phyloP scores from a whole-genome alignment of 2,113 vertebrate genomes.

The Solenodon paradoxus region DNA sequence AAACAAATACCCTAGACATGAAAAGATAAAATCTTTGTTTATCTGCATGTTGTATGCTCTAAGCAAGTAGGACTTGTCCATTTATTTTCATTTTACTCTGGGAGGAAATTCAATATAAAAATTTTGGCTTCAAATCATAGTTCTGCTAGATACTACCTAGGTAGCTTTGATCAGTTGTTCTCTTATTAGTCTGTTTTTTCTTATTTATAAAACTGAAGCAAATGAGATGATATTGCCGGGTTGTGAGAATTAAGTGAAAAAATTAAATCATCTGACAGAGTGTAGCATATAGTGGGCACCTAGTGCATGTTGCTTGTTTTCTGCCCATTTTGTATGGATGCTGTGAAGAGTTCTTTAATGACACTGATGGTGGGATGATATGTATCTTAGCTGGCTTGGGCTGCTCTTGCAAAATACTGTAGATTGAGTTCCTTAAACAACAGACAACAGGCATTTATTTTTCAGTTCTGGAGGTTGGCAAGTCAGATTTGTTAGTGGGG shows the following conservation, averaged over 20 bases:
- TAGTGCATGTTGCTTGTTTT: neutral
- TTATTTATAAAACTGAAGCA: neutral
- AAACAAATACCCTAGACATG: neutral
- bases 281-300: too few species aligned
- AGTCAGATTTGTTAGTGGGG: neutral
- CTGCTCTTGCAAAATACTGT: neutral
- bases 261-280: neutral
- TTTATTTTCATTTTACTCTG: neutral
- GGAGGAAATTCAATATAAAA: neutral
- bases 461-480: neutral
- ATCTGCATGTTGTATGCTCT: neutral
- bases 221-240: neutral
- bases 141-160: neutral
- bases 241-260: neutral
- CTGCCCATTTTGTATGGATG: neutral
- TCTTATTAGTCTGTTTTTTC: neutral
- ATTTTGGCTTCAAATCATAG: neutral
- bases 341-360: neutral
- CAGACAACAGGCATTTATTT: neutral
- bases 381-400: neutral
- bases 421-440: neutral
- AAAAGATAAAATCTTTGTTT: neutral
- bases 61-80: neutral
- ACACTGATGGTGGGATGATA: neutral
- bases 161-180: neutral